Conservation (phyloP, 1,140 invertebrate species). For the Drosophila arawakana region DNA sequence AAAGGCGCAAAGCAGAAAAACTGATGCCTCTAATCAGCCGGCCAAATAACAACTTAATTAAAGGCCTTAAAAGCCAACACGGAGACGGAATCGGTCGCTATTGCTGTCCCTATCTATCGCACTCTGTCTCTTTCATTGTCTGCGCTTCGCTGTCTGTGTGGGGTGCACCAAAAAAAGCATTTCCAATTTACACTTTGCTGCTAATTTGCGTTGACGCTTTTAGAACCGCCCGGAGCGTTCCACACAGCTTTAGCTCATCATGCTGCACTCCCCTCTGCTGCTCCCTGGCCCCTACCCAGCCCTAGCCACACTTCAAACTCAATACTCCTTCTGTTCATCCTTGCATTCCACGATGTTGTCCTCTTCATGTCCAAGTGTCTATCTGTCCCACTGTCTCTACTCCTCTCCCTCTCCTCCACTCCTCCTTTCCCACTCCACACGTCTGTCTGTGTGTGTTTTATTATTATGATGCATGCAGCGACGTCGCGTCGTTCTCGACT, state of each 20-base stretch:
- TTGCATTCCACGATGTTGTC: conserved; percentile 66
- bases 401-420: no score
- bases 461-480: conserved; percentile 80
- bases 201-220: conserved; percentile 82
- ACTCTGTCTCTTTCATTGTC: background rate
- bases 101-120: conserved; percentile 8
- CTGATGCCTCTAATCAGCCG: conserved; percentile 70
- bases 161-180: conserved; percentile 80
- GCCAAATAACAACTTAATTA: conserved; percentile 80
- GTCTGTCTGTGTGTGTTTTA: conserved; percentile 72
- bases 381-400: conserved; percentile 42
- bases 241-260: conserved; percentile 39
- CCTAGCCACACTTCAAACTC: no score
- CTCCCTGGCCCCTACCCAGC: background rate
- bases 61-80: conserved; percentile 71
- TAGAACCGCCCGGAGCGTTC: conserved; percentile 76
- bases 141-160: conserved; percentile 49
- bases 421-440: no score
- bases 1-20: conserved; percentile 56
- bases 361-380: conserved; percentile 60
- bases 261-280: background rate
- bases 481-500: conserved; percentile 40
- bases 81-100: conserved; percentile 25
- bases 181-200: conserved; percentile 83
- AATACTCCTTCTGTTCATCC: conserved; percentile 4